Evolutionary conservation across 2,797 vertebrate genomes (phyloP), one percentile per base, ranked within the genome.

Genomic region (Serranus cabrilla): DNA sequence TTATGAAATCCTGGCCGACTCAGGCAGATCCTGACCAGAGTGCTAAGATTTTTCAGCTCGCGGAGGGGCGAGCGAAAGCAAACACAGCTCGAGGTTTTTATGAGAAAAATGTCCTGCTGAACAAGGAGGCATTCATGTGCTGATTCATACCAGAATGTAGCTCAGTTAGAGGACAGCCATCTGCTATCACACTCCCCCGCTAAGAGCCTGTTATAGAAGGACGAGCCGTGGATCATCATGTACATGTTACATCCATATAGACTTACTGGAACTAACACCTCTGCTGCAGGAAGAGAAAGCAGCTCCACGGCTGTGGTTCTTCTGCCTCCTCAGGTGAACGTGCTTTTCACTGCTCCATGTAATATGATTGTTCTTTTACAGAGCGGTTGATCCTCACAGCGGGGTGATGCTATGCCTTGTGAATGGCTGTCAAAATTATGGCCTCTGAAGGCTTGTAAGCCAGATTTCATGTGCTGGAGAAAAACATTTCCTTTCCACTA

Each of bases 121-220:
- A 96, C 94, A 96, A 95, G 91, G 91, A 90, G 82, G 87, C 87
- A 94, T 95, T 96, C 93, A 94, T 94, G 82, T 74, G 45, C 76
- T 80, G 91, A 93, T 92, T 94, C 92, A 92, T 90, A 85, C 13
- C 84, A 89, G 93, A 78, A 84, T 78, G 78, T 77, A 86, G 86
- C 78, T 72, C 75, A 21, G 80, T 76, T 80, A 78, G 83, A 87
- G 63, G 80, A 90, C 76, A 58, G 82, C 92, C 93, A 93, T 93
- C 93, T 94, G 93, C 90, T 86, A 82, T 93, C 85, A 79, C 90
- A 91, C 87, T 89, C 87, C 86, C 88, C 85, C 61, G 70, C 90
- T 86, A 87, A 90, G 90, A 92, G 86, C 76, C 87, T 70, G 89
- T 86, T 86, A 83, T 80, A 84, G 76, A 87, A 46, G 77, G 73